A percentile compares a stretch with the other conserved stretches of the same genome.
phyloP scores from a whole-genome alignment of 2,113 vertebrate genomes.

The Heptranchias perlo region DNA sequence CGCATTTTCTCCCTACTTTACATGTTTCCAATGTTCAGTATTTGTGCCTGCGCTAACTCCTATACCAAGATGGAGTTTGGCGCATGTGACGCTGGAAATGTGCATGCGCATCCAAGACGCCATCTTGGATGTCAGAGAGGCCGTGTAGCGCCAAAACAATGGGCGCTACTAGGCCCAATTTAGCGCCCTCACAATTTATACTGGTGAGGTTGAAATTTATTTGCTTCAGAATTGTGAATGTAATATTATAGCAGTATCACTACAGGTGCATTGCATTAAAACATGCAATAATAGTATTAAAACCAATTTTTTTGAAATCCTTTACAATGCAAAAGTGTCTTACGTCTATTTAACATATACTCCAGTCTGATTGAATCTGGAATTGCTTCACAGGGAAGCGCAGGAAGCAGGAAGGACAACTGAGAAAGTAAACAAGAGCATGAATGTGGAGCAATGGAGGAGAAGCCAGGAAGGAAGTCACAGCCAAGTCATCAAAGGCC shows the following conservation, averaged over 20 bases:
- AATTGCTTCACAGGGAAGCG: not conserved
- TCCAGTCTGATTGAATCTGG: not conserved
- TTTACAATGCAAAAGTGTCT: not conserved
- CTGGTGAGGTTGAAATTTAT: not conserved
- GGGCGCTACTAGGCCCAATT: no score
- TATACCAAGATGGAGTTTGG: no score
- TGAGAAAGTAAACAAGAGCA: not conserved
- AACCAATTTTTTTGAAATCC: not conserved
- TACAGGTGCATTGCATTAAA: not conserved
- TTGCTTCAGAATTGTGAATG: not conserved
- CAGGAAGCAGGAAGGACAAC: not conserved
- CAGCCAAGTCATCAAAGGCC: not conserved
- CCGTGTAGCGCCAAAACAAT: no score
- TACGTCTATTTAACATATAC: not conserved
- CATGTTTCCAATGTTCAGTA: no score
- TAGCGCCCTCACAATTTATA: not conserved
- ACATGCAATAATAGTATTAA: not conserved
- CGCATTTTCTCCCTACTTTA: no score
- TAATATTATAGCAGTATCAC: not conserved
- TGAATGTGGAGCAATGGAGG: not conserved
- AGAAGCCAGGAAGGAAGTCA: not conserved
- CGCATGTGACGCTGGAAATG: no score
- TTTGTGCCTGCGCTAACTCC: no score
- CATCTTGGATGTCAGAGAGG: no score
- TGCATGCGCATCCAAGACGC: no score